Evolutionary conservation across 2,888 invertebrate genomes (phyloP).

Genomic region (Thalpophila matura): DNA sequence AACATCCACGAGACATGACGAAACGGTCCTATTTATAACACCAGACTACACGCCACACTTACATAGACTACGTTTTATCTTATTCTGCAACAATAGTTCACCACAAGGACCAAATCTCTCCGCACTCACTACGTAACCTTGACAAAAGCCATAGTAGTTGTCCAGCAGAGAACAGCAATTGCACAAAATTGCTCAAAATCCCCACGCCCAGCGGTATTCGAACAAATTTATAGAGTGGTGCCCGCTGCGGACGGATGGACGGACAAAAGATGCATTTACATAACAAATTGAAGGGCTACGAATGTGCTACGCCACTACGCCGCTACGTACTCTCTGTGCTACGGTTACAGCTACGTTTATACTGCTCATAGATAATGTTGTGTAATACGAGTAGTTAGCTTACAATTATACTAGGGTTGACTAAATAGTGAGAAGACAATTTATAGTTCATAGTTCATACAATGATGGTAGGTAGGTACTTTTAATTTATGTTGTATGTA

Average conservation of each 20-base stretch:
- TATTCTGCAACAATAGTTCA: conserved; percentile 21
- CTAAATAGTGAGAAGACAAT: neutral
- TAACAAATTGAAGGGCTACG: conserved; percentile 89
- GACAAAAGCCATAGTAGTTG: conserved; percentile 39
- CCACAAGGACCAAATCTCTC: conserved; percentile 20
- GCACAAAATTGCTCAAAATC: conserved; percentile 73
- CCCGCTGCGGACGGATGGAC: conserved; percentile 70
- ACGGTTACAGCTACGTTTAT: conserved; percentile 33
- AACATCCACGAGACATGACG: too few relatives aligned
- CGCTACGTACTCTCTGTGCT: conserved; percentile 44
- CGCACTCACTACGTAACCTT: conserved; percentile 49
- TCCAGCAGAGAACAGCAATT: conserved; percentile 64
- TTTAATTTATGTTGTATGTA: too few relatives aligned
- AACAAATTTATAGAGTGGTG: conserved; percentile 80
- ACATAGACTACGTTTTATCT: conserved; percentile 3
- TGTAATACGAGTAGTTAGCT: conserved; percentile 8
- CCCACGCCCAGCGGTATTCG: conserved; percentile 71
- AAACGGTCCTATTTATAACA: neutral
- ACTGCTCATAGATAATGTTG: conserved; percentile 31
- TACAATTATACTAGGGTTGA: neutral
- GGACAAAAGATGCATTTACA: conserved; percentile 89
- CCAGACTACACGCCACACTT: neutral
- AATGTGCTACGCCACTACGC: conserved; percentile 59
- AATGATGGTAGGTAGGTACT: too few relatives aligned
- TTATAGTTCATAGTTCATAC: too few relatives aligned